Conservation (phyloP, 1,140 invertebrate species). For the Ostrea edulis region DNA sequence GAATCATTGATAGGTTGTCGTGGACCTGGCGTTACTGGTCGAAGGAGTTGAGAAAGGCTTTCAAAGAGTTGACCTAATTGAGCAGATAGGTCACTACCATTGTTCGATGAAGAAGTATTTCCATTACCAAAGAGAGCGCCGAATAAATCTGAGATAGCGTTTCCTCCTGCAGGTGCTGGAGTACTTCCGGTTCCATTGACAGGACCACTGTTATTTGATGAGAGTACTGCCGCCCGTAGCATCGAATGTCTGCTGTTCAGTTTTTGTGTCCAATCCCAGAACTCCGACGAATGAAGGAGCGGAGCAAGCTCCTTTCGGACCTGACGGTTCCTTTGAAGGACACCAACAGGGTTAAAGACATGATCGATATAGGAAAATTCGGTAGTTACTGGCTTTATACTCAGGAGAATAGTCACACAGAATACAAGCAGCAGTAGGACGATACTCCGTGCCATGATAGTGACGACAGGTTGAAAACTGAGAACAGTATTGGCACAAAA, state of each 20-base stretch:
- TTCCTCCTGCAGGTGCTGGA: neutral
- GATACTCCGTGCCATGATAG: neutral
- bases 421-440: neutral
- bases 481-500: neutral
- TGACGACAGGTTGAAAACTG: neutral
- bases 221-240: neutral
- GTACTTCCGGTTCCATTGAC: neutral
- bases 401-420: neutral
- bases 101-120: neutral
- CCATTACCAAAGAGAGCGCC: neutral
- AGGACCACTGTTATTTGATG: neutral
- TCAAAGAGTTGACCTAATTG: neutral
- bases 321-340: neutral
- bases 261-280: neutral
- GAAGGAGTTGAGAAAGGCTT: neutral
- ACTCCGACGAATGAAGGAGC: neutral
- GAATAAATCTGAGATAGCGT: neutral
- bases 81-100: neutral
- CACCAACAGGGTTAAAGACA: neutral
- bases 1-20: neutral
- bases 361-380: conserved; percentile 10
- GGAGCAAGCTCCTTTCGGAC: neutral
- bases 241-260: neutral
- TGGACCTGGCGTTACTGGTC: neutral
- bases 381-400: neutral